Conservation (phyloP, 2,113 vertebrate species). For the Salminus brasiliensis region DNA sequence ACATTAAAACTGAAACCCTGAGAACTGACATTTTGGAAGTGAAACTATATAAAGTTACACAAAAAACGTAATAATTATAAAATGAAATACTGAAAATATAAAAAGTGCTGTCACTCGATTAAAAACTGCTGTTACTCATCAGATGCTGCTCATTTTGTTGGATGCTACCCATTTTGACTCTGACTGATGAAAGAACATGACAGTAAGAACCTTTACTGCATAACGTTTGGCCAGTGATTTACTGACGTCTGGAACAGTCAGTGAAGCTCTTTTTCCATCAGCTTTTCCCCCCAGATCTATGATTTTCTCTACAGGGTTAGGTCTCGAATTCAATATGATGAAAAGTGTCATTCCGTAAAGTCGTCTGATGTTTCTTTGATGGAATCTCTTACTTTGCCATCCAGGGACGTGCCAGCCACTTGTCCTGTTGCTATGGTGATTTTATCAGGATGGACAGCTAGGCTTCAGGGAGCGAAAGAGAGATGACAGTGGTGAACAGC, state of each 20-base stretch:
- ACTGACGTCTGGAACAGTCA: neutral
- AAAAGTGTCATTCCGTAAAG: neutral
- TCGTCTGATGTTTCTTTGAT: conserved; percentile 1
- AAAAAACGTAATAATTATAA: no score
- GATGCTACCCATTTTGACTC: neutral
- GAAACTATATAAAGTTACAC: no score
- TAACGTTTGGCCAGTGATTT: neutral
- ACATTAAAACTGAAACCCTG: no score
- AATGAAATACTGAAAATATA: no score
- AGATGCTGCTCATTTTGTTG: neutral
- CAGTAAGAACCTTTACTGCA: neutral
- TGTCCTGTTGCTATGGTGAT: conserved; percentile 99
- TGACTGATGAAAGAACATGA: no score
- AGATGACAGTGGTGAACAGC: conserved; percentile 38
- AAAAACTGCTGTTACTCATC: no score
- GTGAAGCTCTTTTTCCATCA: neutral
- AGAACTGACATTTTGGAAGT: no score
- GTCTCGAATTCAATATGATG: neutral
- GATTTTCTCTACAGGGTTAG: neutral
- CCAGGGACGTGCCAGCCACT: conserved; percentile 94
- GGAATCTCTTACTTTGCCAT: conserved; percentile 90
- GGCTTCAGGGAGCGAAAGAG: conserved; percentile 74
- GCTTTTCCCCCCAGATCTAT: neutral
- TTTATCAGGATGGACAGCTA: conserved; percentile 96
- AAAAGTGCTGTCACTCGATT: no score